These are phyloP conservation scores for Melipona beecheii DNA, from an alignment of 2,888 invertebrate species.

Conservation along the genomic window DNA sequence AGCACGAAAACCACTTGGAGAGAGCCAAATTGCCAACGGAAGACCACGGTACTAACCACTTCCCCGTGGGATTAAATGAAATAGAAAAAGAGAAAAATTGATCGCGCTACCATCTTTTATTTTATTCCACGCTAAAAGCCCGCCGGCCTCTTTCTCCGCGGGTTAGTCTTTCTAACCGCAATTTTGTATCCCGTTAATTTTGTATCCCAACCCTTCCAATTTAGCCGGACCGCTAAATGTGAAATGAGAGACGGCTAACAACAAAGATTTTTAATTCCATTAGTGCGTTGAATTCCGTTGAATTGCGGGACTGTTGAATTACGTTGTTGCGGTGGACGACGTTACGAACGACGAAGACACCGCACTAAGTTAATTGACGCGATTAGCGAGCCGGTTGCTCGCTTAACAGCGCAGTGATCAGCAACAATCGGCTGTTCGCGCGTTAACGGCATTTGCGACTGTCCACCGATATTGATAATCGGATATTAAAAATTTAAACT, in stretches of 20 bases:
- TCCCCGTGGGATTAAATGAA: too few relatives aligned
- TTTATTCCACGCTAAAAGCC: too few relatives aligned
- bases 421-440: neutral
- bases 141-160: neutral
- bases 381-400: neutral
- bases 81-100: too few relatives aligned
- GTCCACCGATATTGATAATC: too few relatives aligned
- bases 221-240: neutral
- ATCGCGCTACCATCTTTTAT: neutral
- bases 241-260: neutral
- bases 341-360: neutral
- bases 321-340: too few relatives aligned
- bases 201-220: neutral
- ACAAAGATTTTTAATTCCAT: slow-evolving; percentile 32
- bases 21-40: too few relatives aligned
- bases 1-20: too few relatives aligned
- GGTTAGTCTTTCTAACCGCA: neutral
- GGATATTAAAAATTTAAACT: too few relatives aligned
- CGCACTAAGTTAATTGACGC: slow-evolving; percentile 13
- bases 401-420: neutral
- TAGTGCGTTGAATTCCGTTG: slow-evolving; percentile 4
- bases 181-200: neutral
- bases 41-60: too few relatives aligned
- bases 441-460: neutral
- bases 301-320: neutral